These are phyloP conservation scores for Parapristionchus giblindavisi DNA, from an alignment of 2,888 invertebrate genomes.

Conservation along the genomic window DNA sequence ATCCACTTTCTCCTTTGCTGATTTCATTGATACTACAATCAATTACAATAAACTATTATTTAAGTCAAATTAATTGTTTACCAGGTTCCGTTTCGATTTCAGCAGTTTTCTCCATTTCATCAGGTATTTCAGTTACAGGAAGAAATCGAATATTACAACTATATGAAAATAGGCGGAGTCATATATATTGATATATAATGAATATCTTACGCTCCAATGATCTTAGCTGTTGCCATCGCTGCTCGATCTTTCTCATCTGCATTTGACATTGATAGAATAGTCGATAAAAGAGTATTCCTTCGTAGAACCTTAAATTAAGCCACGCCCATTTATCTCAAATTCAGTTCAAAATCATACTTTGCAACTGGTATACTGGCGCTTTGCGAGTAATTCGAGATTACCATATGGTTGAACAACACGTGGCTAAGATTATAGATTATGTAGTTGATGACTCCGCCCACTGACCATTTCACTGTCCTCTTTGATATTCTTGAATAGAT, in stretches of 20 bases:
- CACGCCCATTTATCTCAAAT: background rate
- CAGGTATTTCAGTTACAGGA: background rate
- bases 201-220: background rate
- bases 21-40: background rate
- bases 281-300: constrained; percentile 28
- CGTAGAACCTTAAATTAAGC: constrained; percentile 8
- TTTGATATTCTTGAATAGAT: constrained; percentile 24
- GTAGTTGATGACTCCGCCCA: background rate
- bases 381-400: constrained; percentile 1
- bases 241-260: constrained; percentile 13
- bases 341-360: constrained; percentile 9
- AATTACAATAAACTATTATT: background rate
- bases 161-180: too few relatives aligned
- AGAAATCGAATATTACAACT: constrained; percentile 24
- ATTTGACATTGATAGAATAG: constrained; percentile 12
- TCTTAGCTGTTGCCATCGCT: constrained; percentile 9
- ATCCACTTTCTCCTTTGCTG: background rate
- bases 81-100: background rate
- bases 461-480: constrained; percentile 24
- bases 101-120: background rate
- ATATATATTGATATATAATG: background rate
- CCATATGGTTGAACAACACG: constrained; percentile 14
- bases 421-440: constrained; percentile 1
- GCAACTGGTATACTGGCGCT: constrained; percentile 10
- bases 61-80: background rate